Evolutionary conservation across 2,888 invertebrate species (phyloP), one percentile per base, ranked within the genome.

Genomic region (Ligdia adustata): DNA sequence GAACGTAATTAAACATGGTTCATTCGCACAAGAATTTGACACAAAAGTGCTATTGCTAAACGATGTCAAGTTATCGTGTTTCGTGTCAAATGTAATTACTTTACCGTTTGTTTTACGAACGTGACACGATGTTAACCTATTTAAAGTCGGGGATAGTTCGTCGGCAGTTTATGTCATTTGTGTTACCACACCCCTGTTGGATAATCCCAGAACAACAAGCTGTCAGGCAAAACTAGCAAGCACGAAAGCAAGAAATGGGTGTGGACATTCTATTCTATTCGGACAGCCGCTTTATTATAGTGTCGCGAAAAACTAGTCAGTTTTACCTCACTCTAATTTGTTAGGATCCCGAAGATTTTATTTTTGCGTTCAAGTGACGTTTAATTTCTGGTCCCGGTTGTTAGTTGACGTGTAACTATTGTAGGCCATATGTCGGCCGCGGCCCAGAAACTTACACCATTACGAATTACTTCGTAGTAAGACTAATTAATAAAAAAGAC

Each of bases 41-140:
- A 42, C 32, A 33, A 49, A 49, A 43, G 28, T 13, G 27, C 27
- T 26, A 28, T 53, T 48, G 47, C 41, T 63, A 60, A 65, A 65
- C 51, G 54, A 51, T 55, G 47, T 52, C 62, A 64, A 63, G 64
- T 66, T 65, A 65, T 60, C 46, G 51, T 59, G 52, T 63, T 70
- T 72, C 69, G 69, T 72, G 75, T 56, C 63, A 65, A 62, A 65
- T 60, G 63, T 73, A 69, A 69, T 75, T 69, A 71, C 54, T 66
- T 60, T 53, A 53, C 41, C 53, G 62, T 57, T 57, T 66, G 60
- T 69, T 67, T 64, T 64, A 50, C 66, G 47, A 57, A 60, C 64
- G 63, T 67, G 69, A 67, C 71, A 73, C 67, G 63, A 67, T 63
- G 63, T 73, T 75, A 73, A 79, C 82, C 79, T 72, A 77, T 72